Evolutionary conservation across 2,113 vertebrate genomes (phyloP).

Genomic region (Phaethon lepturus): DNA sequence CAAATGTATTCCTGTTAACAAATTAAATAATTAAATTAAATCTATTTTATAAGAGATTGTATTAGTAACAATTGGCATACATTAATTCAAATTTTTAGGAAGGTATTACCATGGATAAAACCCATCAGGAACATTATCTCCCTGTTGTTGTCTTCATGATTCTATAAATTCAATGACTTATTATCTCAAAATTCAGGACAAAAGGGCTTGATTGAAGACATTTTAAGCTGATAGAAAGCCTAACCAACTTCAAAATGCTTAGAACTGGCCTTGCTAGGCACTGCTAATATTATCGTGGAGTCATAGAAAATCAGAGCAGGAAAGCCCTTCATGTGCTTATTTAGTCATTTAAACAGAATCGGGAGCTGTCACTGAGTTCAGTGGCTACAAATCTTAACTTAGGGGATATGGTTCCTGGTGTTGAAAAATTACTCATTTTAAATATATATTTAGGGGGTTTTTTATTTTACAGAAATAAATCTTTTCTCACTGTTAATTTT

Average conservation of each 20-base stretch:
- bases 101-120: background rate
- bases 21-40: background rate
- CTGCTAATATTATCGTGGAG: background rate
- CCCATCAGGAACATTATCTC: background rate
- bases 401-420: background rate
- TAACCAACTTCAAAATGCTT: background rate
- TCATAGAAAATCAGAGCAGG: background rate
- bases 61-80: background rate
- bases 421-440: background rate
- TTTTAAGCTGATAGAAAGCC: background rate
- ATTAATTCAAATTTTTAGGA: background rate
- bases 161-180: background rate
- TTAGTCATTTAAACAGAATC: background rate
- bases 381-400: background rate
- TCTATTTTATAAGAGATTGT: background rate
- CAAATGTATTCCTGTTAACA: background rate
- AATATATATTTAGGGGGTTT: background rate
- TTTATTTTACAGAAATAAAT: background rate
- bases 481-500: background rate
- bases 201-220: background rate
- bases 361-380: background rate
- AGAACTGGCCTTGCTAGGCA: background rate
- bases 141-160: background rate
- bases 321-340: background rate
- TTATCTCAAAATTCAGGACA: background rate